Evolutionary conservation across 2,888 invertebrate genomes (phyloP).

Genomic region (Rhaphigaster nebulosa): DNA sequence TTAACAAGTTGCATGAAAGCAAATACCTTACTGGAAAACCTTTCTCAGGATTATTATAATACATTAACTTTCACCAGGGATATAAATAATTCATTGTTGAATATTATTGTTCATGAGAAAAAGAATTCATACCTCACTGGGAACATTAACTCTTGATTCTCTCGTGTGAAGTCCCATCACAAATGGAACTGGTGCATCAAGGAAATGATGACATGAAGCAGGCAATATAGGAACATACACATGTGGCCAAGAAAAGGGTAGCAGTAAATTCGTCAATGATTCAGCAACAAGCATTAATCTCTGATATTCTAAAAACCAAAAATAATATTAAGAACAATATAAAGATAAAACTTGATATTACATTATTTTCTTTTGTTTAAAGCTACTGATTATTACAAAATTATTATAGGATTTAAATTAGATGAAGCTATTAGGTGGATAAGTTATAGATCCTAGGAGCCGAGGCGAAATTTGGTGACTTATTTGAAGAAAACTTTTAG

Average conservation of each 20-base stretch:
- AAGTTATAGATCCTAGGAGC: too few relatives aligned
- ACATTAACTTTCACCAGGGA: constrained; percentile 1
- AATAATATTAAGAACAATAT: neutral
- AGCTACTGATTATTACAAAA: neutral
- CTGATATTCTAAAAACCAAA: constrained; percentile 83
- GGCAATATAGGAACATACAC: constrained; percentile 99
- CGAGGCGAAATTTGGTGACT: too few relatives aligned
- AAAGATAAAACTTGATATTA: neutral
- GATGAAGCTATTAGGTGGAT: neutral
- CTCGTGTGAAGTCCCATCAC: constrained; percentile 88
- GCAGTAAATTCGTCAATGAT: constrained; percentile 87
- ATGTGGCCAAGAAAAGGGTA: constrained; percentile 98
- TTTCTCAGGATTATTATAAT: neutral
- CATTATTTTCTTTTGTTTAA: neutral
- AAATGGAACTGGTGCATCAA: constrained; percentile 99
- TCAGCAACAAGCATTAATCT: constrained; percentile 97
- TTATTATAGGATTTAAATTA: neutral
- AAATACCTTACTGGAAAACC: neutral
- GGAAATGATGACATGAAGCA: constrained; percentile 92
- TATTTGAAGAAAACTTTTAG: too few relatives aligned
- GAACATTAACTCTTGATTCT: constrained; percentile 70
- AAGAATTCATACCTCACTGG: constrained; percentile 69
- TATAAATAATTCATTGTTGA: constrained; percentile 1
- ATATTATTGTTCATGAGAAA: neutral
- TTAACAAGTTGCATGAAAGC: neutral